A percentile compares a stretch with the other conserved stretches of the same genome.
Conservation (phyloP, 37 sponge, comb jelly and placozoan genomes). For the Dysidea cf. avara region DNA sequence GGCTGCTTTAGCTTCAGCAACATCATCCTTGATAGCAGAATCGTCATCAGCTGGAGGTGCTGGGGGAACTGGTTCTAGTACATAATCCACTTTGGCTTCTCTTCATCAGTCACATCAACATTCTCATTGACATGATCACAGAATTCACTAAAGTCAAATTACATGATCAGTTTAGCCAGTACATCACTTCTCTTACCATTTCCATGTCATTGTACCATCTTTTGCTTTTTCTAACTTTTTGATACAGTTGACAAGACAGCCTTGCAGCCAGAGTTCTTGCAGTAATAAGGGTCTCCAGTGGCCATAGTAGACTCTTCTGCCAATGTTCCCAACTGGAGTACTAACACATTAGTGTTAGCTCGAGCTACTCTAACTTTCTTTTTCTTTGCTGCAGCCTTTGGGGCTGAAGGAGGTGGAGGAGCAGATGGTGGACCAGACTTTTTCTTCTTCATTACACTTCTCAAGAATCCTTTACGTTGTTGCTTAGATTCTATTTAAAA, state of each 20-base stretch:
- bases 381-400: conserved; percentile 17
- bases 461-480: too few relatives aligned
- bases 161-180: not conserved
- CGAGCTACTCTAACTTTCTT: too few relatives aligned
- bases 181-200: conserved; percentile 51
- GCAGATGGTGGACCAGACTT: too few relatives aligned
- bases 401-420: not conserved
- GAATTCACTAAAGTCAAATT: conserved; percentile 75
- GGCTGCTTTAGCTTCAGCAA: not conserved
- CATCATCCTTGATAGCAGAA: conserved; percentile 1
- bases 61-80: conserved; percentile 65
- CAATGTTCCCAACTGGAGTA: conserved; percentile 66
- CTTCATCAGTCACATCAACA: conserved; percentile 44
- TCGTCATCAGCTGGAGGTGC: conserved; percentile 35
- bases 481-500: too few relatives aligned
- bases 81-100: conserved; percentile 65
- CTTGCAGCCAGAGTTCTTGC: conserved; percentile 51
- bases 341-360: conserved; percentile 80
- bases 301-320: conserved; percentile 31
- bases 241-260: conserved; percentile 74
- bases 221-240: conserved; percentile 23
- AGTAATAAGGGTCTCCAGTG: conserved; percentile 49
- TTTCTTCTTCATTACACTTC: too few relatives aligned
- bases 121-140: conserved; percentile 72
- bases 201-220: conserved; percentile 55